Evolutionary conservation across 2,113 vertebrate genomes (phyloP), one percentile per base, ranked within the genome.

Genomic region (Pluvialis apricaria): DNA sequence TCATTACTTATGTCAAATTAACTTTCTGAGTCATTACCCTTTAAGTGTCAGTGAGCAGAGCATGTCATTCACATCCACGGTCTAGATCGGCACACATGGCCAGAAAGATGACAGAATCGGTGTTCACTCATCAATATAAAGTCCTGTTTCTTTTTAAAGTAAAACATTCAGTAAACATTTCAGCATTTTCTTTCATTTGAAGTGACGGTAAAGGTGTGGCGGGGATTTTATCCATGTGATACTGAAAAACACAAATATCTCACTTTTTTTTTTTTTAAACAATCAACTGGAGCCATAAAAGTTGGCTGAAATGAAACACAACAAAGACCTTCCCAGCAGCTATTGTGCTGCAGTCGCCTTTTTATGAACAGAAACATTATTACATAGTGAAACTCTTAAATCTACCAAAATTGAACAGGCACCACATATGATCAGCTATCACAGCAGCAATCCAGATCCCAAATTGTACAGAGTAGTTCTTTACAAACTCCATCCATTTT

Each of bases 1-100:
- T 92, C 76, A 81, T 62, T 90, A 91, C 36, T 77, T 68, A 87
- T 73, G 75, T 91, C 87, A 96, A 94, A 86, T 94, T 88, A 90
- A 73, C 71, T 66, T 65, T 36, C 57, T 85, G 84, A 96, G 75
- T 90, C 93, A 85, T 84, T 85, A 89, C 66, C 44, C 89, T 68
- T 44, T 34, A 94, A 70, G 85, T 75, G 82, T 69, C 89, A 95
- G 70, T 12, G 40, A 92, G 82, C 75, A 85, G 73, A 94, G 70
- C 26, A 20, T 19, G 62, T 80, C 86, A 64, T 49, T 92, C 90
- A 76, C 44, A 77, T 40, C 75, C 68, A 76, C 19, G 25, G 84
- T 68, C 38, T 9, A 26, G 22, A 72, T 7, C 75, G 69, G 79
- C 71, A 90, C 11, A 57, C 15, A 82, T 62, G 44, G 70, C 78